Percentiles rank a stretch among this genome's conserved stretches.
phyloP scores from a whole-genome alignment of 2,797 vertebrate genomes.

The Pseudocheirus occidentalis region DNA sequence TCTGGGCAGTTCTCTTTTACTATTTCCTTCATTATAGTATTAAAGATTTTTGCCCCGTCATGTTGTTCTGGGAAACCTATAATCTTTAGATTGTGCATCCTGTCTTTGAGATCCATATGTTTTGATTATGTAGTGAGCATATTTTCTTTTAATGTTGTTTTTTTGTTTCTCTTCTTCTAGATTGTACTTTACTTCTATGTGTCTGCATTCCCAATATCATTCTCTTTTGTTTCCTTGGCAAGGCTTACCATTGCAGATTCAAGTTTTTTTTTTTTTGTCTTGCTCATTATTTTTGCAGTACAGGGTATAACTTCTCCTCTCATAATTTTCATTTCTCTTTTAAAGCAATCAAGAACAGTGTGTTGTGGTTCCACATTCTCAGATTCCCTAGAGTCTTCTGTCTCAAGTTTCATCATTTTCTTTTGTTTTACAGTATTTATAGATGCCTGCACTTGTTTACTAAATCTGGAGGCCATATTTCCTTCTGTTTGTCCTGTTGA shows the following conservation, averaged over 20 bases:
- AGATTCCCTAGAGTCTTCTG: no score
- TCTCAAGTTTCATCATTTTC: neutral
- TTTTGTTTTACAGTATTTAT: neutral
- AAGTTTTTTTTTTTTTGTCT: neutral
- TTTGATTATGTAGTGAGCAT: neutral
- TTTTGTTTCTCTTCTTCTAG: neutral
- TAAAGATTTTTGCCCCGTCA: neutral
- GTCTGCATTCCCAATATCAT: neutral
- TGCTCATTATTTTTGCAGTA: neutral
- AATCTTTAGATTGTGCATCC: neutral
- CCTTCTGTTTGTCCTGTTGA: neutral
- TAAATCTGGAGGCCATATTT: neutral
- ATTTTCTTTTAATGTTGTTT: neutral
- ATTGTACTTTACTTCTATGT: neutral
- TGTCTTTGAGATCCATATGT: neutral
- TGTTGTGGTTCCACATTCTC: neutral
- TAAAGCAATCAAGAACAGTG: neutral
- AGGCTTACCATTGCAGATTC: no score
- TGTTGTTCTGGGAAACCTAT: neutral
- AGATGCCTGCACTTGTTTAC: neutral
- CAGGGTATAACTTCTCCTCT: neutral
- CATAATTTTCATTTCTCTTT: neutral
- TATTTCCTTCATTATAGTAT: neutral
- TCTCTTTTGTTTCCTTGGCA: neutral
- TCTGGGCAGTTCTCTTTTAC: neutral